Base-by-base conservation (phyloP, 2,888 invertebrate species). In the Leptinotarsa rubiginosa region DNA sequence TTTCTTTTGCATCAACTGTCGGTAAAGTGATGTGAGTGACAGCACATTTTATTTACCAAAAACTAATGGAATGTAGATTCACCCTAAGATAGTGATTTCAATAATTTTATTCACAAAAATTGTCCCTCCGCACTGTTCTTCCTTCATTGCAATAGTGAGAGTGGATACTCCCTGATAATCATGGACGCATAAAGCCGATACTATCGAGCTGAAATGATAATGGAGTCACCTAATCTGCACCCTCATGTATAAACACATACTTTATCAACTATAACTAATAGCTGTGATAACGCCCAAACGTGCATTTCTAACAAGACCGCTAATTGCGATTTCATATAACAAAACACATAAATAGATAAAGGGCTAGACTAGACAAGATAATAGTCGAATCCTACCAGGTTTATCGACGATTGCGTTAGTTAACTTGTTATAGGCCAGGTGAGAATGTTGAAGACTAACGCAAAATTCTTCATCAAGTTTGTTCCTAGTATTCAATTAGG, bases 271-370 rank as follows among this genome's bases (percentile, higher is more conserved):
- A 2, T n/a, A 62, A 31, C 31, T 62, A 62, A 31, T 25, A 31
- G 31, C 62, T 7, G 3, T 12, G 62, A 62, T 62, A 62, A 62
- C 41, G 31, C 10, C 25, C 41, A 18, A 41, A 31, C 31, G 41
- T 62, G 31, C n/a, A 16, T 62, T 10, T 31, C 31, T 62, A 31
- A 62, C 31, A 62, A 22, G 31, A 62, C 41, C 62, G n/a, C 62
- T 31, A 62, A 62, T 62, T 62, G 31, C 62, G 25, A 62, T 62
- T 62, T 41, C 62, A 31, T 41, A 62, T 62, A 62, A 31, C 31
- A 62, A 41, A 31, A 31, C 41, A 62, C 62, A n/a, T 41, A 31
- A 62, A 62, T 31, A 62, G 62, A 62, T 62, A 62, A 31, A 62
- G n/a, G 16, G 16, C 18, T 10, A n/a, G 62, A 16, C n/a, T 62